Percentiles rank a stretch among this genome's conserved stretches.
Evolutionary conservation across 2,797 vertebrate species (phyloP).

Genomic region (Fringilla coelebs): DNA sequence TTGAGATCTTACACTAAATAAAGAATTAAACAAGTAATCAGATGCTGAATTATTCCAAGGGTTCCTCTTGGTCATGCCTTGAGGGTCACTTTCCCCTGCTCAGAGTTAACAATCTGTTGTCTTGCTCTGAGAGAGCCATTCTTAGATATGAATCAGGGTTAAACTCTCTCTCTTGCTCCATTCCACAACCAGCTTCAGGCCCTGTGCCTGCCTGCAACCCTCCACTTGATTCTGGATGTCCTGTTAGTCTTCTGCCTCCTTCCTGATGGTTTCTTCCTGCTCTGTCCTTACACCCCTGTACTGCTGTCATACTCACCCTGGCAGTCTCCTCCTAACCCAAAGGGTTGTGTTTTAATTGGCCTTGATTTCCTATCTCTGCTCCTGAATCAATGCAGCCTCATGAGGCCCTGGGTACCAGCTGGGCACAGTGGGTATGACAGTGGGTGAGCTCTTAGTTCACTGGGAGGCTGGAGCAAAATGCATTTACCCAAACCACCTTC

Average conservation of each 20-base stretch:
- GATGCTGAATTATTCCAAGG: not conserved
- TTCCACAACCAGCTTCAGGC: not conserved
- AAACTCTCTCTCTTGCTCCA: not conserved
- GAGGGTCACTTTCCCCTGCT: not conserved
- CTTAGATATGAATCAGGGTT: not conserved
- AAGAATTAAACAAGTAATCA: not conserved
- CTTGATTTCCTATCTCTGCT: not conserved
- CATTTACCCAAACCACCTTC: not conserved
- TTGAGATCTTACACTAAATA: not conserved
- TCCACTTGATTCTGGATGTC: not conserved
- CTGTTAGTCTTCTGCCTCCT: not conserved
- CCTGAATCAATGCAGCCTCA: not conserved
- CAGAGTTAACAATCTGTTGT: not conserved
- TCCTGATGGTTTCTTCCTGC: not conserved
- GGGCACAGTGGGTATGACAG: not conserved
- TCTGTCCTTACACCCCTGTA: not conserved
- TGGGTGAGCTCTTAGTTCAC: not conserved
- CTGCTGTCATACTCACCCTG: not conserved
- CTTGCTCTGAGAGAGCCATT: not conserved
- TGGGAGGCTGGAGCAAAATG: not conserved
- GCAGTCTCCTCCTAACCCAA: not conserved
- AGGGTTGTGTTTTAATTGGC: not conserved
- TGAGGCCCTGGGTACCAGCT: rapidly evolving
- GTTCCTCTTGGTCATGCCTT: not conserved
- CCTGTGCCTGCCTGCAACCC: not conserved